Evolutionary conservation across 2,113 vertebrate genomes (phyloP), one percentile per base, ranked within the genome.

Genomic region (Gavia stellata): DNA sequence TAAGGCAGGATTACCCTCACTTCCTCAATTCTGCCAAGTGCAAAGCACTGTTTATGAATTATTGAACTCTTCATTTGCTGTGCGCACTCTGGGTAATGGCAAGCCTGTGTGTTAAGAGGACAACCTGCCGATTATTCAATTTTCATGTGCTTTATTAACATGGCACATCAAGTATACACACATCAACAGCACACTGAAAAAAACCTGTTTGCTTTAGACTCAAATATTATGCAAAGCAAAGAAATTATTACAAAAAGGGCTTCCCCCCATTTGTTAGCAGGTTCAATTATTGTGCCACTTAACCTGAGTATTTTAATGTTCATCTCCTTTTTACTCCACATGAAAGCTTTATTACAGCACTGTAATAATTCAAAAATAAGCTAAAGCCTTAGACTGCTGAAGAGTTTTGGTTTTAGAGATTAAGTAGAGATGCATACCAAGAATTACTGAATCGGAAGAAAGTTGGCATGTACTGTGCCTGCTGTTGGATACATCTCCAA

Each of bases 251-350:
- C 70, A 81, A 53, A 88, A 79, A 94, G 52, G 56, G 81, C 70
- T 92, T 42, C 89, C 38, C 55, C 77, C 81, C 19, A 21, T 86
- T 91, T 89, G 92, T 81, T 52, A 92, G 17, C 90, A 52, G 79
- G 55, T 90, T 96, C 59, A 82, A 90, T 91, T 90, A 78, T 28
- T 52, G 79, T 86, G 81, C 94, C 96, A 94, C 70, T 97, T 95
- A 95, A 89, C 92, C 95, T 95, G 68, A 86, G 59, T 74, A 79
- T 75, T 84, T 72, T 67, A 92, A 81, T 81, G 88, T 72, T 92
- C 83, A 65, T 92, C 94, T 92, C 68, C 73, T 91, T 40, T 89
- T 81, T 42, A 59, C 73, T 86, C 82, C 80, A 61, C 77, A 44
- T 52, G 91, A 93, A 94, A 92, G 86, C 88, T 90, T 93, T 91